Evolutionary conservation across 1,140 invertebrate genomes (phyloP).

Genomic region (Copidosoma floridanum): DNA sequence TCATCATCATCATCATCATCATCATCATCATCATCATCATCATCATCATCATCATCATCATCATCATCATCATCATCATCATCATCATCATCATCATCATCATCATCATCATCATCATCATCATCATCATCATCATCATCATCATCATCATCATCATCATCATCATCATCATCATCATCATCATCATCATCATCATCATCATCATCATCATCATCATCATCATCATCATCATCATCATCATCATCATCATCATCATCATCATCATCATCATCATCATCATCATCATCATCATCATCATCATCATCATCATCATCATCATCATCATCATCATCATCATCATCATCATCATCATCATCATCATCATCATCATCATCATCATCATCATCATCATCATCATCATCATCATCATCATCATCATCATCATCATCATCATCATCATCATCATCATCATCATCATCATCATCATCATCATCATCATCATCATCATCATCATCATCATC

Average conservation of each 20-base stretch:
- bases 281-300: neutral
- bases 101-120: neutral
- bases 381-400: neutral
- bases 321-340: neutral
- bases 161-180: neutral
- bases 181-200: neutral
- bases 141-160: neutral
- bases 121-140: neutral
- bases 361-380: neutral
- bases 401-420: neutral
- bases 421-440: neutral
- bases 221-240: neutral
- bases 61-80: neutral
- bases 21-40: neutral
- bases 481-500: neutral
- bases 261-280: neutral
- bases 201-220: neutral
- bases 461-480: neutral
- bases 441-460: neutral
- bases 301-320: neutral
- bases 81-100: neutral
- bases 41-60: neutral
- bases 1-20: neutral
- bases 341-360: neutral
- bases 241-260: neutral